Base-by-base conservation (phyloP, 2,113 vertebrate species). In the Lophochroa leadbeateri region DNA sequence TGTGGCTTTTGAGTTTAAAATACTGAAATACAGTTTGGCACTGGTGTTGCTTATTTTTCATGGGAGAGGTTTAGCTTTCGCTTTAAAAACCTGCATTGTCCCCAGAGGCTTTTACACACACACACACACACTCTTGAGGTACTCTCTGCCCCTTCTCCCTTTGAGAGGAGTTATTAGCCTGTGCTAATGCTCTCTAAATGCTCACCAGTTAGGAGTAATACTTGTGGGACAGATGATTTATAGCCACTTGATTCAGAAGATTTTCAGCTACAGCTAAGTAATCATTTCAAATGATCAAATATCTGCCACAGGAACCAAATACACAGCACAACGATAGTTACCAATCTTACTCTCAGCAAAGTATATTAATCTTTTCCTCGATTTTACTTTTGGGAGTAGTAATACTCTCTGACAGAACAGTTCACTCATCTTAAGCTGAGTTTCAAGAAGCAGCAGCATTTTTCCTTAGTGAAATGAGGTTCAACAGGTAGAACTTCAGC, bases 261-360 rank as follows among this genome's bases (percentile, higher is more conserved):
- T 96, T 92, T 84, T 92, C 90, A 91, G 81, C 72, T 82, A 79
- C 93, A 93, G 55, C 90, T 74, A 78, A 92, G 83, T 94, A 91
- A 93, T 90, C 21, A 92, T 93, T 96, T 94, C 47, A 41, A 84
- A 64, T 88, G 61, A 94, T 91, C 93, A 90, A 94, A 84, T 89
- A 74, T 88, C 86, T 76, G 31, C 61, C 49, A 29, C 0, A 0
- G 93, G 81, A 82, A 95, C 86, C 80, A 93, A 71, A 92, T 69
- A 61, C 4, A 15, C 44, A 63, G 57, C 52, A 79, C 88, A 78
- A 24, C 23, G 65, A 82, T 55, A 81, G 85, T 92, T 95, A 93
- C 29, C 9, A 7, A 82, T 72, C 69, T 94, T 92, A 60, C 61
- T 90, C 69, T 92, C 77, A 61, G 61, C 50, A 53, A 94, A 93